Conservation (phyloP, 2,888 invertebrate genomes). For the Amblyjoppa fuscipennis region DNA sequence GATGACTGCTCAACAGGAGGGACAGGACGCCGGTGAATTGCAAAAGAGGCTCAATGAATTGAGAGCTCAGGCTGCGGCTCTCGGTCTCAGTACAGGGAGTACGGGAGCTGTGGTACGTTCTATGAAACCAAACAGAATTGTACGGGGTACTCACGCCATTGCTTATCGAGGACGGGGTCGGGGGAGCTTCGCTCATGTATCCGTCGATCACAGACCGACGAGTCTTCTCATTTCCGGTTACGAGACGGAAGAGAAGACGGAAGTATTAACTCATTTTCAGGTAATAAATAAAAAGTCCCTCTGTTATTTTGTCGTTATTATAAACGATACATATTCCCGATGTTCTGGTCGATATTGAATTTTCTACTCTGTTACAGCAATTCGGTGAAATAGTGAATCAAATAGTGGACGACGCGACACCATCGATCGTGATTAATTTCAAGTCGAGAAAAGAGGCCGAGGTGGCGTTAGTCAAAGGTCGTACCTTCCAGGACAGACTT, state of each 20-base stretch:
- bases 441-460: conserved; percentile 93
- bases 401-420: conserved; percentile 90
- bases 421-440: conserved; percentile 92
- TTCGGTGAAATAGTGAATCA: conserved; percentile 95
- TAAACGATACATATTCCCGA: neutral
- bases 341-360: neutral
- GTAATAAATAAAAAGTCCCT: conserved; percentile 86
- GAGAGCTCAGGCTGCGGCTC: conserved; percentile 87
- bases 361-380: conserved; percentile 87
- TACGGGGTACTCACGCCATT: conserved; percentile 77
- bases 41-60: conserved; percentile 91
- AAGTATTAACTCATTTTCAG: conserved; percentile 93
- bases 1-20: conserved; percentile 95
- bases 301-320: neutral
- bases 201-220: conserved; percentile 95
- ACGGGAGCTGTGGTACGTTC: conserved; percentile 72
- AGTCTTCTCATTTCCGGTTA: conserved; percentile 95
- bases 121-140: conserved; percentile 77
- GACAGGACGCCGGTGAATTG: conserved; percentile 94
- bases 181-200: conserved; percentile 86
- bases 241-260: conserved; percentile 92
- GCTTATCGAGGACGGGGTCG: conserved; percentile 82
- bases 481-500: conserved; percentile 89
- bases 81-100: conserved; percentile 80
- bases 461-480: conserved; percentile 91